Conservation (phyloP, 2,888 invertebrate genomes). For the Zelleria hepariella region DNA sequence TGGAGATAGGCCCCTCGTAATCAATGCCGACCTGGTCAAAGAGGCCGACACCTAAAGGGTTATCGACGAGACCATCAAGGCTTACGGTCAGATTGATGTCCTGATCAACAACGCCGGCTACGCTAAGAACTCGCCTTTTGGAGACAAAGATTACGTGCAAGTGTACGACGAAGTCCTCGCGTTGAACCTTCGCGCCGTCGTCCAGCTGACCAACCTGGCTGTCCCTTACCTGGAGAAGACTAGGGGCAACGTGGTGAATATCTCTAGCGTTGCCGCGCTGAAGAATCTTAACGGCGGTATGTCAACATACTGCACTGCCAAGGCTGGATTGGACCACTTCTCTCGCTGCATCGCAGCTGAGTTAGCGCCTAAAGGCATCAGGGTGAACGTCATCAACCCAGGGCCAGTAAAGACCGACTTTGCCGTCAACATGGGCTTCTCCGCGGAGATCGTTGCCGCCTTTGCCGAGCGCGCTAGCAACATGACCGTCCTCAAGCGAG, state of each 20-base stretch:
- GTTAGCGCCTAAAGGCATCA: slow-evolving; percentile 66
- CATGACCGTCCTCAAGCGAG: slow-evolving; percentile 16
- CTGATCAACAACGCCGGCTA: slow-evolving; percentile 33
- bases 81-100: slow-evolving; percentile 29
- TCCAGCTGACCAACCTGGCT: slow-evolving; percentile 56
- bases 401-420: slow-evolving; percentile 71
- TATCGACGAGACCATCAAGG: slow-evolving; percentile 21
- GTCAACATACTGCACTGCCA: slow-evolving; percentile 75
- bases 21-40: slow-evolving; percentile 24
- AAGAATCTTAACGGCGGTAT: slow-evolving; percentile 8
- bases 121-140: slow-evolving; percentile 56
- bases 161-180: slow-evolving; percentile 65
- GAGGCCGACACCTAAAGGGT: slow-evolving; percentile 23
- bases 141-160: slow-evolving; percentile 50
- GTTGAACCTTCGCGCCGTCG: slow-evolving; percentile 55
- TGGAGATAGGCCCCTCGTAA: slow-evolving; percentile 25
- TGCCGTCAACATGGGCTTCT: slow-evolving; percentile 17
- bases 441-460: slow-evolving; percentile 14
- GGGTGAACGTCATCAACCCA: slow-evolving; percentile 80
- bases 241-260: slow-evolving; percentile 69
- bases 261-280: slow-evolving; percentile 65
- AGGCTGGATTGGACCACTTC: slow-evolving; percentile 81
- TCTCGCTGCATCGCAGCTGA: slow-evolving; percentile 81
- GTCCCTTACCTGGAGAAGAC: slow-evolving; percentile 57
- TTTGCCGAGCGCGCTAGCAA: slow-evolving; percentile 10